Evolutionary conservation across 2,888 invertebrate species (phyloP).

Genomic region (Muschampia plurimacula): DNA sequence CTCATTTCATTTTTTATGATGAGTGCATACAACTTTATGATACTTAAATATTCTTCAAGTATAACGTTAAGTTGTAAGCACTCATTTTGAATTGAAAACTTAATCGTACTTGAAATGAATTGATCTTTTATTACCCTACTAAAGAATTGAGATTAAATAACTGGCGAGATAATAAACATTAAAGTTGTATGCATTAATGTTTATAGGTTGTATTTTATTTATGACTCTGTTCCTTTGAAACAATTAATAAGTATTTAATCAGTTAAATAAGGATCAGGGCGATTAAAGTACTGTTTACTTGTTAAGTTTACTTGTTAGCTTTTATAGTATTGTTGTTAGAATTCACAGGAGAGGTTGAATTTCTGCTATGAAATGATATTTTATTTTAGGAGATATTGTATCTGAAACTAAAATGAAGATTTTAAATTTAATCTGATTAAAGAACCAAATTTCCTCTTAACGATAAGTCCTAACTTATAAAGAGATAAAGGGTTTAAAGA

Average conservation of each 20-base stretch:
- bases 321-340: neutral
- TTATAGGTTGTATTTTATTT: slow-evolving; percentile 58
- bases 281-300: neutral
- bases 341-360: too few relatives aligned
- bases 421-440: neutral
- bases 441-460: neutral
- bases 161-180: slow-evolving; percentile 54
- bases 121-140: slow-evolving; percentile 66
- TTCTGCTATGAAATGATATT: neutral
- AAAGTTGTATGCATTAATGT: slow-evolving; percentile 49
- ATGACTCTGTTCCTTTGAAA: slow-evolving; percentile 42
- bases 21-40: too few relatives aligned
- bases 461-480: neutral
- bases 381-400: neutral
- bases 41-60: too few relatives aligned
- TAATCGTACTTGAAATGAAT: slow-evolving; percentile 71
- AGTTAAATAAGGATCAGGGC: neutral
- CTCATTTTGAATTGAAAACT: slow-evolving; percentile 73
- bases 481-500: neutral
- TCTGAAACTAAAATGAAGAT: neutral
- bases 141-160: slow-evolving; percentile 64
- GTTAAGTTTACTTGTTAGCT: neutral
- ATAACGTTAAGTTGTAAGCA: neutral
- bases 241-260: neutral
- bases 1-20: too few relatives aligned